Base-by-base conservation (phyloP, 92 coral and sea anemone species). In the Diadumene lineata region DNA sequence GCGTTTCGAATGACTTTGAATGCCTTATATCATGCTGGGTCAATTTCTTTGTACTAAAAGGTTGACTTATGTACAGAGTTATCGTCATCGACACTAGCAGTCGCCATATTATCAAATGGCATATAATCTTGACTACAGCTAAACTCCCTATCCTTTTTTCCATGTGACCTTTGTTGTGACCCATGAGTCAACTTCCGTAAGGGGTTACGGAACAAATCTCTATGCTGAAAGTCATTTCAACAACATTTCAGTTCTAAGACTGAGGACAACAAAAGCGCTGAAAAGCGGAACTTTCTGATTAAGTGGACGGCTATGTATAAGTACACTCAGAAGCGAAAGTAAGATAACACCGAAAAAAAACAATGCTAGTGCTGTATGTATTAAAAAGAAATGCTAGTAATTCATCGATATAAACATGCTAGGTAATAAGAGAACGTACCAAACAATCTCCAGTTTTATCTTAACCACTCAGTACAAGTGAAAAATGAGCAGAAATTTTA, bases 1-100 rank as follows among this genome's bases (percentile, higher is more conserved):
- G 53, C 70, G 79, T 74, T 63, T 74, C 72, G 64, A 65, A 64
- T 76, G 81, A 34, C 81, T 76, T 7, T 26, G 21, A 53, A 53
- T 53, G 78, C 34, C 30, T n/a, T 60, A 70, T 74, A 25, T 38
- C 69, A 46, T 43, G 69, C 68, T 74, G 79, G 56, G 69, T 44
- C 68, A 68, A 23, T 38, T 33, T 58, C 79, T 74, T 74, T 74
- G 69, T 74, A 38, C 69, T 50, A 19, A 13, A 33, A 67, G 4
- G 50, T 33, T 11, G 53, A 33, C 28, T 23, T 30, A 16, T 30
- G 48, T 30, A 67, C 29, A 8, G 48, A 24, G 28, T 28, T 30
- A n/a, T n/a, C 8, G 19, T 21, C 64, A 57, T 21, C 26, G 19
- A 26, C 30, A 57, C 30, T 2, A 33, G 4, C 32, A 4, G 68